Percentiles rank a stretch among this genome's conserved stretches.
These are phyloP conservation scores for Cydia pomonella DNA, from an alignment of 1,140 invertebrate species.

Conservation along the genomic window DNA sequence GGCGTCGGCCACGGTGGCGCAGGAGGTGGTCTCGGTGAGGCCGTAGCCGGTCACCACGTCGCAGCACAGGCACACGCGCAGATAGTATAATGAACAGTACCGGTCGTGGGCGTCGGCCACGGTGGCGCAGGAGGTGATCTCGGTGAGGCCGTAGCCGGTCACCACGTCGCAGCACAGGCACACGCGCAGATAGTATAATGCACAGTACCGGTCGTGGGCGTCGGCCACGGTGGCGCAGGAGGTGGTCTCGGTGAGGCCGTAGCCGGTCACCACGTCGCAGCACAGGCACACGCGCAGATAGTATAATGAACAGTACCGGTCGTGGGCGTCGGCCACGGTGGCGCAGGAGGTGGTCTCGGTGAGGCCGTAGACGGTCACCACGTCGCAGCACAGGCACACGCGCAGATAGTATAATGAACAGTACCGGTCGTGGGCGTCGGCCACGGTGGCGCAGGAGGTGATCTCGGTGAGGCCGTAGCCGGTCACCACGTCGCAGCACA, in stretches of 20 bases:
- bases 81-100: no score
- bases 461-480: constrained; percentile 99
- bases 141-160: constrained; percentile 98
- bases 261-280: no score
- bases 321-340: constrained; percentile 90
- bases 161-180: constrained; percentile 95
- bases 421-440: constrained; percentile 84
- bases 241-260: constrained; percentile 97
- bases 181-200: constrained; percentile 83
- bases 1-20: constrained; percentile 94
- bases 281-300: no score
- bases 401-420: no score
- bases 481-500: constrained; percentile 94
- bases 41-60: constrained; percentile 97
- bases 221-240: constrained; percentile 96
- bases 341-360: constrained; percentile 98
- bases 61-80: constrained; percentile 95
- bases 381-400: constrained; percentile 93
- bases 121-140: constrained; percentile 96
- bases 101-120: constrained; percentile 88
- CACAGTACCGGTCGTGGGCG: constrained; percentile 73
- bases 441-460: constrained; percentile 94
- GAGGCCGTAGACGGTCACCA: constrained; percentile 97
- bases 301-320: constrained; percentile 80
- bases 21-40: constrained; percentile 97